Evolutionary conservation across 2,888 invertebrate species (phyloP), one percentile per base, ranked within the genome.

Genomic region (Hydrotaea cyrtoneurina): DNA sequence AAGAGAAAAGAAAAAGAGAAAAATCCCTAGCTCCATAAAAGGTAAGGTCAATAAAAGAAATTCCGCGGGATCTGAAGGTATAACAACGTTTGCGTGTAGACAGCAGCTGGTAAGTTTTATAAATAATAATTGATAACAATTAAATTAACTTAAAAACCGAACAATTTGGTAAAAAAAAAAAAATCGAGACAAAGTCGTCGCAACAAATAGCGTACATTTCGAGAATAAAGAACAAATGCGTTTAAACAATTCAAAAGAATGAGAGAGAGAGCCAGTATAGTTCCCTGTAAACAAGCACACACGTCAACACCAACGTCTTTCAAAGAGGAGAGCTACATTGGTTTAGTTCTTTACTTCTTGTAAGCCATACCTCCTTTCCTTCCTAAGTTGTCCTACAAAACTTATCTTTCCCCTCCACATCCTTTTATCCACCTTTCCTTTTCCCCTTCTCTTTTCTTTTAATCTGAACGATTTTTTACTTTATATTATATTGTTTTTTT

Each of bases 81-180:
- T 92, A 92, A 91, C 92, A 92, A 91, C 90, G 90, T 91, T 91
- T 89, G 89, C 88, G 88, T 31, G 31, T 89, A 88, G 88, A 86
- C 87, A 88, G 89, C 87, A 88, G 89, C 89, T 92, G 92, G 92
- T 92, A 92, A 92, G 92, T 92, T 89, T 87, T 83, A 81, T 75
- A 85, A 86, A 83, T 86, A 86, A 86, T 66, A 84, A 50, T 88
- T 89, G 86, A 88, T 86, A 88, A 88, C 86, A 80, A 82, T 76
- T 75, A 55, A 81, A 74, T 57, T 75, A 15, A 83, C 55, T 80
- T 72, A 81, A 86, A 86, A 87, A 86, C 86, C 86, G 85, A 86
- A 85, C 86, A 87, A 87, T 87, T 88, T 87, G 87, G 87, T 87
- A 88, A 88, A 88, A 87, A 72, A 78, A 46, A 62, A 75, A 74